These are phyloP conservation scores for Harpalus rubripes DNA, from an alignment of 2,888 invertebrate species.

Conservation along the genomic window DNA sequence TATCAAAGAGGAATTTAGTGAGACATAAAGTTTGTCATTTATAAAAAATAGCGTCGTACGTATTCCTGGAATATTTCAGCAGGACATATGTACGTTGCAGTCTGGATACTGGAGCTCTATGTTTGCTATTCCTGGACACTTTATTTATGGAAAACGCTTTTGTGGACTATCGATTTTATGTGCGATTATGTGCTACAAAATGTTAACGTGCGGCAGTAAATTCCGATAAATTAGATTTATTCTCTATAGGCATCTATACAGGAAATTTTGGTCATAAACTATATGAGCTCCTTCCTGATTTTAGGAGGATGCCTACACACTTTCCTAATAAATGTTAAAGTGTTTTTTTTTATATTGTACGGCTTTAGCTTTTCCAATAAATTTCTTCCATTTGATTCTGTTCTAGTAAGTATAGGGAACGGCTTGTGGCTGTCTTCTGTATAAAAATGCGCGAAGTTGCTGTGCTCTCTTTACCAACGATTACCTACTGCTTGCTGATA, in stretches of 20 bases:
- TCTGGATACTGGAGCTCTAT: conserved; percentile 17
- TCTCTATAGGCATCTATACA: background rate
- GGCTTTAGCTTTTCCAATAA: no score
- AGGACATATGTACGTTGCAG: conserved; percentile 35
- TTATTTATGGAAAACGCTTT: conserved; percentile 58
- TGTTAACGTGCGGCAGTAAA: conserved; percentile 40
- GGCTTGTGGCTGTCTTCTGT: no score
- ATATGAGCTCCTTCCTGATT: background rate
- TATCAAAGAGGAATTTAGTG: conserved; percentile 50
- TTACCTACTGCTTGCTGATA: no score
- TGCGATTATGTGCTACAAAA: conserved; percentile 57
- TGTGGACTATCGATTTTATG: conserved; percentile 58
- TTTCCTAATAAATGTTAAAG: no score
- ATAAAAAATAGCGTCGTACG: conserved; percentile 51
- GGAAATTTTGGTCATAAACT: conserved; percentile 3
- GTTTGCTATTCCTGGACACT: conserved; percentile 31
- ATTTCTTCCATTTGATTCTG: no score
- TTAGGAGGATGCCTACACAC: no score
- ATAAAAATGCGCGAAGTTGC: no score
- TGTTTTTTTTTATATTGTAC: no score
- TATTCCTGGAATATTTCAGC: conserved; percentile 44
- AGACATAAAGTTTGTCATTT: conserved; percentile 57
- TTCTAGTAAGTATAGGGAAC: no score
- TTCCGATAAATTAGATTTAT: conserved; percentile 60
- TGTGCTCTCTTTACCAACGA: no score